Conservation (phyloP, 53 echinoderm and acorn worm genomes). For the Patiria pectinifera region DNA sequence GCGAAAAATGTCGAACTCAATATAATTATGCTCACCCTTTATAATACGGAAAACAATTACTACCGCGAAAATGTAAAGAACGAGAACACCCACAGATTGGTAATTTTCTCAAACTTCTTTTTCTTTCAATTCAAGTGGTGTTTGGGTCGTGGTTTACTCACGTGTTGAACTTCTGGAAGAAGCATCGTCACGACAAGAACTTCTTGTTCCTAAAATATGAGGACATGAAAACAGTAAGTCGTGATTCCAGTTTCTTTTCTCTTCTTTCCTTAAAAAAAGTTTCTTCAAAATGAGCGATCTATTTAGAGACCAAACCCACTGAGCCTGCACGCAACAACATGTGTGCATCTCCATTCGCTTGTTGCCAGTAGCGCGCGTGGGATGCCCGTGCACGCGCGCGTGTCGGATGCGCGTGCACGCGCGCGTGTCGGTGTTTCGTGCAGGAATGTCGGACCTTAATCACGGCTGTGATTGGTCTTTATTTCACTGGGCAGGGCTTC, state of each 20-base stretch:
- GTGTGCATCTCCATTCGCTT: neutral
- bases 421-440: neutral
- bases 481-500: no score
- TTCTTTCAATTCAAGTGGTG: slow-evolving; percentile 5
- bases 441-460: neutral
- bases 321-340: neutral
- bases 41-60: no score
- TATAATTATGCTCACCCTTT: no score
- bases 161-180: slow-evolving; percentile 57
- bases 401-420: no score
- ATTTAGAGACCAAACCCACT: neutral
- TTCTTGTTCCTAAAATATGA: slow-evolving; percentile 61
- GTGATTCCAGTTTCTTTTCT: neutral
- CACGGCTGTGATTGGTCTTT: no score
- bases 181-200: slow-evolving; percentile 60
- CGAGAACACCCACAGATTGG: no score
- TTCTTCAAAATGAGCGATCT: no score
- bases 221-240: slow-evolving; percentile 57
- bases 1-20: no score
- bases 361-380: no score
- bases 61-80: no score
- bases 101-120: neutral
- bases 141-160: slow-evolving; percentile 59
- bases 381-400: no score
- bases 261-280: no score